These are phyloP conservation scores for Machimus atricapillus DNA, from an alignment of 2,888 invertebrate genomes.

Conservation along the genomic window DNA sequence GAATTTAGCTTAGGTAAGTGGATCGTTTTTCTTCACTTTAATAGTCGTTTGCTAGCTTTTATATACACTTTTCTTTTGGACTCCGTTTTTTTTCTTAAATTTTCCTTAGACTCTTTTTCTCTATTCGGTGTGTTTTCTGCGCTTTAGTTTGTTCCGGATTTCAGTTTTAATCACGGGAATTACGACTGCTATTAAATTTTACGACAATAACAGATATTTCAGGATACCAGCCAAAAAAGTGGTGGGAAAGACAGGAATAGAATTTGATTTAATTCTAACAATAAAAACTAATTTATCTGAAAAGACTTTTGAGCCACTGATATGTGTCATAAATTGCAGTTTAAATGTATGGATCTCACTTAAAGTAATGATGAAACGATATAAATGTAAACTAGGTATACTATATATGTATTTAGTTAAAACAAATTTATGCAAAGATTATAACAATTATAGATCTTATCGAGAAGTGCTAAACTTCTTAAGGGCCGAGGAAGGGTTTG, in stretches of 20 bases:
- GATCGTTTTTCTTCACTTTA: constrained; percentile 12
- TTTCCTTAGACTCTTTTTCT: not conserved
- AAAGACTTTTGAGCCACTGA: not conserved
- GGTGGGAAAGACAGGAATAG: not conserved
- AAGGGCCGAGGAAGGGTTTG: too few species aligned
- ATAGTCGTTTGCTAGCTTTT: not conserved
- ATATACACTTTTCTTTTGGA: not conserved
- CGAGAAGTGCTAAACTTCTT: too few species aligned
- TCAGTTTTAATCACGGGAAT: not conserved
- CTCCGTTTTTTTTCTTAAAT: not conserved
- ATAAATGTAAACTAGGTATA: not conserved
- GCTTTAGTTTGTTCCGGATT: not conserved
- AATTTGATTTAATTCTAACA: not conserved
- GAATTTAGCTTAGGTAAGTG: constrained; percentile 37
- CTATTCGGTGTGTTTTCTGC: not conserved
- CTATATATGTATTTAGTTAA: not conserved
- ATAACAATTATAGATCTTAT: too few species aligned
- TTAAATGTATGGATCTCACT: too few species aligned
- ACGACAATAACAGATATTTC: not conserved
- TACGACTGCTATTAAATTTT: constrained; percentile 23
- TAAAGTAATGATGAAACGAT: too few species aligned
- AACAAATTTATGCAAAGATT: too few species aligned
- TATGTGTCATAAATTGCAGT: not conserved
- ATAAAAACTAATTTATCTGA: not conserved
- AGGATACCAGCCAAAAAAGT: not conserved